phyloP scores from a whole-genome alignment of 2,888 invertebrate species.

The Thumatha senex region DNA sequence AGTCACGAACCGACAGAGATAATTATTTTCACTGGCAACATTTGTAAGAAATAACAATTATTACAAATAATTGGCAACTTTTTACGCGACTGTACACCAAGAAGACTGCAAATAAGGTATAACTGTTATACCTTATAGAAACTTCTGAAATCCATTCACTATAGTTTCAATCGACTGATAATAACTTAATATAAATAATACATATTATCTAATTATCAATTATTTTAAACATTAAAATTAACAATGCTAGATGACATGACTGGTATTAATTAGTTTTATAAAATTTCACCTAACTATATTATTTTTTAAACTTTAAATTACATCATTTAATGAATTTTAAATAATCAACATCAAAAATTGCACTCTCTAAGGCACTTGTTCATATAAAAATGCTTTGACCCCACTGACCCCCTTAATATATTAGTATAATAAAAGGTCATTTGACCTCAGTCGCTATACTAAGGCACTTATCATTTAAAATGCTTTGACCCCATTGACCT shows the following conservation, averaged over 20 bases:
- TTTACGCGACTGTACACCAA: constrained; percentile 7
- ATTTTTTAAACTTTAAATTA: not conserved
- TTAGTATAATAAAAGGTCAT: too few species aligned
- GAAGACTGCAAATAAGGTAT: constrained; percentile 37
- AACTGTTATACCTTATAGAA: constrained; percentile 36
- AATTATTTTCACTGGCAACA: constrained; percentile 4
- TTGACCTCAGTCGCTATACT: constrained; percentile 5
- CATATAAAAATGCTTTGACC: constrained; percentile 33
- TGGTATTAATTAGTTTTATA: constrained; percentile 14
- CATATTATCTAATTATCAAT: not conserved
- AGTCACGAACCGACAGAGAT: constrained; percentile 2
- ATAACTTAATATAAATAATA: constrained; percentile 3
- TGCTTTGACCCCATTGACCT: constrained; percentile 36
- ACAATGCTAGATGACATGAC: constrained; percentile 20
- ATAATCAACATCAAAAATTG: constrained; percentile 15
- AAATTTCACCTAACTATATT: constrained; percentile 22
- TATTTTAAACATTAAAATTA: constrained; percentile 1
- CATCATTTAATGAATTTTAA: not conserved
- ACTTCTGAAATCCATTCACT: constrained; percentile 10
- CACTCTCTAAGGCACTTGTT: constrained; percentile 43
- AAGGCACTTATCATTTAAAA: constrained; percentile 44
- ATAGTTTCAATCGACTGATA: not conserved
- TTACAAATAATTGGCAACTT: not conserved
- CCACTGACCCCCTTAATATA: constrained; percentile 31
- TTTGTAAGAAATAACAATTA: constrained; percentile 2